A percentile compares a stretch with the other conserved stretches of the same genome.
Evolutionary conservation across 2,888 invertebrate species (phyloP).

Genomic region (Ichneumon xanthorius): DNA sequence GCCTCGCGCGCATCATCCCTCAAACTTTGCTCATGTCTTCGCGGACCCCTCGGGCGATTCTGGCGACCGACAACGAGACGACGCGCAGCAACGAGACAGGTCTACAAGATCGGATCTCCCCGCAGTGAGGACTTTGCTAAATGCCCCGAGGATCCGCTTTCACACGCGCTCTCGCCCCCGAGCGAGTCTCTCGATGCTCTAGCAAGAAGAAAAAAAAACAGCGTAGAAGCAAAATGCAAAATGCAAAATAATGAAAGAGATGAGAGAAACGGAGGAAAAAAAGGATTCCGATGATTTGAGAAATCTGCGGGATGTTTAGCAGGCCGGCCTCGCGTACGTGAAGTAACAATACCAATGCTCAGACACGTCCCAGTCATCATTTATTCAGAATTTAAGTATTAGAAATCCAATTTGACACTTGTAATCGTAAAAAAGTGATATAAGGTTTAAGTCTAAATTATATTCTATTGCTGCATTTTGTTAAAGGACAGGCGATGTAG

Average conservation of each 20-base stretch:
- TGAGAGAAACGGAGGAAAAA: neutral
- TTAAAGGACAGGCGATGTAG: too few species aligned
- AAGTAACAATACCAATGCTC: too few species aligned
- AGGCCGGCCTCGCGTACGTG: too few species aligned
- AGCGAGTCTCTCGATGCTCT: conserved; percentile 13
- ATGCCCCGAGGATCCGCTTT: conserved; percentile 37
- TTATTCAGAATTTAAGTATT: too few species aligned
- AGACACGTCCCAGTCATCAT: too few species aligned
- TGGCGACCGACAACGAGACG: conserved; percentile 7
- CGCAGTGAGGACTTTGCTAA: neutral
- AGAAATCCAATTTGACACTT: too few species aligned
- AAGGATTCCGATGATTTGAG: neutral
- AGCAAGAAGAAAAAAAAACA: neutral
- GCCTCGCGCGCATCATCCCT: neutral
- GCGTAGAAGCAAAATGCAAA: too few species aligned
- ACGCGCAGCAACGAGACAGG: conserved; percentile 20
- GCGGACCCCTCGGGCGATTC: neutral
- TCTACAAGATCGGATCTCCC: conserved; percentile 15
- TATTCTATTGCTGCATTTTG: too few species aligned
- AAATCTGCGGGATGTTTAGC: too few species aligned
- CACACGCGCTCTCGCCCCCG: conserved; percentile 20
- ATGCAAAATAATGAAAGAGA: too few species aligned
- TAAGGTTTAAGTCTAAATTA: too few species aligned
- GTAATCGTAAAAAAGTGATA: too few species aligned
- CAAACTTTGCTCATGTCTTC: neutral